Conservation (phyloP, 1,140 invertebrate genomes). For the Papilio aristodemus region DNA sequence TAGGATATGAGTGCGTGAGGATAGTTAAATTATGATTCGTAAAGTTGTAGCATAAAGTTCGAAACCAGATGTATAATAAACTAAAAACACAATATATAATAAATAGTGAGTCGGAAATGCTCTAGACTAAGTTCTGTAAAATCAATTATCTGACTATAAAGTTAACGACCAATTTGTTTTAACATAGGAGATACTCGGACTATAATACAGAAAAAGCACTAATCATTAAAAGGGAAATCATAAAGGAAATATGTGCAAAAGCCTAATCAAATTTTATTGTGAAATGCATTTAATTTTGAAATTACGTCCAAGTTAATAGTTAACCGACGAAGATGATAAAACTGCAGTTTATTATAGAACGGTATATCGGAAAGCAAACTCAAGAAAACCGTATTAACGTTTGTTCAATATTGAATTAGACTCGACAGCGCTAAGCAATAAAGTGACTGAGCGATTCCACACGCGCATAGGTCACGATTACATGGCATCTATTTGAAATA, state of each 20-base stretch:
- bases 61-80: background rate
- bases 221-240: conserved; percentile 20
- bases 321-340: conserved; percentile 64
- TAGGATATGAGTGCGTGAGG: too few relatives aligned
- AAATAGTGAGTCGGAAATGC: background rate
- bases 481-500: conserved; percentile 10
- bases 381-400: conserved; percentile 53
- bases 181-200: background rate
- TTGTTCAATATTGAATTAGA: conserved; percentile 63
- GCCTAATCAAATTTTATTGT: conserved; percentile 62
- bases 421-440: conserved; percentile 43
- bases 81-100: background rate
- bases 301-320: conserved; percentile 64
- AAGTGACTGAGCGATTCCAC: conserved; percentile 47
- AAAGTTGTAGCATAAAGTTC: background rate
- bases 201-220: conserved; percentile 18
- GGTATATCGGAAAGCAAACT: conserved; percentile 52
- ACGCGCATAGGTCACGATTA: conserved; percentile 11
- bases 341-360: conserved; percentile 63
- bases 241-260: conserved; percentile 21
- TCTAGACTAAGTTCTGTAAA: conserved; percentile 1
- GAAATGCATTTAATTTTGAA: conserved; percentile 65
- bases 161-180: conserved; percentile 14
- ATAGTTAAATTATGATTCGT: background rate
- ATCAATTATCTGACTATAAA: background rate